Base-by-base conservation (phyloP, 2,113 vertebrate genomes). In the Peromyscus californicus region DNA sequence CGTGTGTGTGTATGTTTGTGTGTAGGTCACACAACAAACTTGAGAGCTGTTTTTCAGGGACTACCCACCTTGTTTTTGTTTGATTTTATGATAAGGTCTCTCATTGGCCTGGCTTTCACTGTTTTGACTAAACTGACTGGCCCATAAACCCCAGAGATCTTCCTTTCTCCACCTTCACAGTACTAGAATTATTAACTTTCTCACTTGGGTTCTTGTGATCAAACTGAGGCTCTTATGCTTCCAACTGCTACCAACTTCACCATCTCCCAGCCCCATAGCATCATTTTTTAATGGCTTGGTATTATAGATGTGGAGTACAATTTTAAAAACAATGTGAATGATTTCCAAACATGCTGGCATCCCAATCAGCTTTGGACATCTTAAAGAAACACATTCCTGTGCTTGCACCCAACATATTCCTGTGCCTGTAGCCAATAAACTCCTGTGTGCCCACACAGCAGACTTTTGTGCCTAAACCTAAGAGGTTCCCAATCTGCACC, bases 281-380 rank as follows among this genome's bases (percentile, higher is more conserved):
- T 88, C 19, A 70, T 29, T 42, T 89, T 94, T 70, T 45, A 93
- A 86, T 22, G 45, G 45, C 72, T 88, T 93, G 16, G 19, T 29
- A 75, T 69, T 87, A 75, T 12, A 94, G n/a, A 91, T 33, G 78
- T 94, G 51, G 42, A 94, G 70, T 42, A 79, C 2, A 80, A 31
- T 76, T 96, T 89, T 79, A 45, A n/a, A 95, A 90, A 89, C 36
- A 84, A 91, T 48, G 51, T 54, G 36, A 67, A n/a, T 48, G n/a
- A 48, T 63, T 90, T 94, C 51, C 45, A 45, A 82, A 67, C 9
- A 82, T 72, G 2, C 16, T 36, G 22, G 8, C 33, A 92, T 70
- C 39, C 45, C 45, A 70, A 11, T 63, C 13, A 57, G 5, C 54
- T 13, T 42, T 3, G 45, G 83, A 3, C 42, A 33, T 75, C 31